Base-by-base conservation (phyloP, 2,113 vertebrate species). In the Oreocharis arfaki region DNA sequence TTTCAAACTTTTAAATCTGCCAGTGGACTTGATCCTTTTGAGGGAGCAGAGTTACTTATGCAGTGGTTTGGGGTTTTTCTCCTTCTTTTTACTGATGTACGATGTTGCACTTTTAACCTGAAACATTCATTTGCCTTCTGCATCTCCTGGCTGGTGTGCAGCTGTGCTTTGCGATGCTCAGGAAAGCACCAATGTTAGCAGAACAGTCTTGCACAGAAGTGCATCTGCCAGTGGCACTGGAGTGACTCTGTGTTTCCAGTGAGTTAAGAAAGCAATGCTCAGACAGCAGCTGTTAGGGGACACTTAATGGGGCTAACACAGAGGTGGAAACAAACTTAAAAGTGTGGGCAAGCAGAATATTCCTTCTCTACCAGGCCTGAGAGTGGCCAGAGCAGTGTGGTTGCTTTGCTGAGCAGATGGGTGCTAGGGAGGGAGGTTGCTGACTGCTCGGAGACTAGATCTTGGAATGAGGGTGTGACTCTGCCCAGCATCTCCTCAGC, bases 221-320 rank as follows among this genome's bases (percentile, higher is more conserved):
- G 11, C 37, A 6, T 33, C 82, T 65, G 30, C 49, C 22, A 7
- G 6, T 1, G 30, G 4, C 6, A 5, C 24, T 24, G 22, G 21
- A 35, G 32, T 2, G 0, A 16, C 13, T 5, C 0, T 0, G 6
- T 44, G 22, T 42, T 68, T 20, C 60, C 44, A 19, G 64, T 0
- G 47, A 49, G 28, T 17, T 75, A 56, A 17, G 14, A 71, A 37
- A 56, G 37, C 32, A 18, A 3, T 11, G 7, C 16, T 41, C 46
- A 30, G 35, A 16, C 19, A 55, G 46, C 39, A 68, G 42, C 22
- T 63, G 9, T 28, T 20, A 17, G 33, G 44, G 28, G 37, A n/a
- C 23, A 7, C 17, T 53, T 37, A 57, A 26, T 3, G 10, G 17
- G 13, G 30, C 23, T 42, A 22, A 53, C 26, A 24, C 9, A 9